Conservation (phyloP, 2,888 invertebrate genomes). For the Eugnorisma glareosa region DNA sequence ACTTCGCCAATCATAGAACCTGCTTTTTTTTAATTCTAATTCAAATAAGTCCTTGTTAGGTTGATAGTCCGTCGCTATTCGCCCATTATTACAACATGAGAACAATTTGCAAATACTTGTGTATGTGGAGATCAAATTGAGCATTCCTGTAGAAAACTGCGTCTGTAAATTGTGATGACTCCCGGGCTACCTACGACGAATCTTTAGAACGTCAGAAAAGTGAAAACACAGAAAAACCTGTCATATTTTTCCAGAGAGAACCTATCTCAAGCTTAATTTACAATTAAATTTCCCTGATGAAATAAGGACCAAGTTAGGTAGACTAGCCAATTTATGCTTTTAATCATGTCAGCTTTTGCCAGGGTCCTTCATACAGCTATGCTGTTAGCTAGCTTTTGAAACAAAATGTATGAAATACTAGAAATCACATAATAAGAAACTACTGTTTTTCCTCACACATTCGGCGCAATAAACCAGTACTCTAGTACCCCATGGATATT, state of each 20-base stretch:
- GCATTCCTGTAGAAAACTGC: constrained; percentile 62
- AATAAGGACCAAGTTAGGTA: background rate
- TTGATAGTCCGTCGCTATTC: constrained; percentile 69
- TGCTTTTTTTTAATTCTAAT: constrained; percentile 36
- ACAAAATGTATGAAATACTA: background rate
- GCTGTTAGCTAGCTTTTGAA: background rate
- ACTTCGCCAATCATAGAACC: background rate
- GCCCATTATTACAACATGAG: constrained; percentile 70
- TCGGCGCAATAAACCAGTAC: constrained; percentile 71
- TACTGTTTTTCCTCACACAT: constrained; percentile 44
- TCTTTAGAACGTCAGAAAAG: background rate
- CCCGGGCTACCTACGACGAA: constrained; percentile 61
- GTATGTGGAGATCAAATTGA: constrained; percentile 69
- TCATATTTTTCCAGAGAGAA: background rate
- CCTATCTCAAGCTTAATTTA: background rate
- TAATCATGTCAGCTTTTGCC: background rate
- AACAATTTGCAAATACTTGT: constrained; percentile 78
- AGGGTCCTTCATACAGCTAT: background rate
- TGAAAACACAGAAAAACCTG: background rate
- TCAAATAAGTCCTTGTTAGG: constrained; percentile 71
- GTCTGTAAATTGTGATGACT: constrained; percentile 63
- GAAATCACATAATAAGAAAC: background rate
- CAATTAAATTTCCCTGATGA: background rate
- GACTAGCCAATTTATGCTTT: background rate
- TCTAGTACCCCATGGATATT: constrained; percentile 79